Conservation (phyloP, 2,888 invertebrate genomes). For the Choristoneura rosaceana region DNA sequence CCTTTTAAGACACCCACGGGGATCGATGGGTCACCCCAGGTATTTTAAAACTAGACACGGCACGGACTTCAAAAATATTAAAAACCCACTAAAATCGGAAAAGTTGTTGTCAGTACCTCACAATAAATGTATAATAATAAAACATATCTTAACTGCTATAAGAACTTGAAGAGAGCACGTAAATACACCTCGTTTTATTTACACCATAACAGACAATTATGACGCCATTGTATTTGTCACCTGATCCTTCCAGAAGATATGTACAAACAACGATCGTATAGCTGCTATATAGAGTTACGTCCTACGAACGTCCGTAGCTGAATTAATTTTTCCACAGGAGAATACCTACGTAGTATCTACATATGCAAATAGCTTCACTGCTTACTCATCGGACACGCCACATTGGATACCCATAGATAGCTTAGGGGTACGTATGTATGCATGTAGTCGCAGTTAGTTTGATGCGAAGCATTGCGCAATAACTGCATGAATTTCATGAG, state of each 20-base stretch:
- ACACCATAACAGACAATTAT: constrained; percentile 3
- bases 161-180: background rate
- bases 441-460: background rate
- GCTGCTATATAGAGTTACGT: background rate
- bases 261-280: background rate
- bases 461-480: background rate
- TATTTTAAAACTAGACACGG: too few species aligned
- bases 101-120: too few species aligned
- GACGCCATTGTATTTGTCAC: background rate
- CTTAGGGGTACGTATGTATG: constrained; percentile 1
- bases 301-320: background rate
- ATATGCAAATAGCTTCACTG: background rate
- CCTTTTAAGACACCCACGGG: too few species aligned
- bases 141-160: background rate
- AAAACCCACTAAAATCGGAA: too few species aligned
- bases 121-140: background rate
- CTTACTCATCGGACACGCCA: constrained; percentile 20
- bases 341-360: background rate
- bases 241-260: background rate
- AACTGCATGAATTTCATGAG: background rate
- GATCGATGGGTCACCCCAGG: too few species aligned
- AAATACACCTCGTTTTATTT: background rate
- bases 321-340: constrained; percentile 25
- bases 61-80: too few species aligned
- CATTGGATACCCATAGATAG: background rate